These are phyloP conservation scores for Pyralis farinalis DNA, from an alignment of 2,888 invertebrate genomes.

Conservation along the genomic window DNA sequence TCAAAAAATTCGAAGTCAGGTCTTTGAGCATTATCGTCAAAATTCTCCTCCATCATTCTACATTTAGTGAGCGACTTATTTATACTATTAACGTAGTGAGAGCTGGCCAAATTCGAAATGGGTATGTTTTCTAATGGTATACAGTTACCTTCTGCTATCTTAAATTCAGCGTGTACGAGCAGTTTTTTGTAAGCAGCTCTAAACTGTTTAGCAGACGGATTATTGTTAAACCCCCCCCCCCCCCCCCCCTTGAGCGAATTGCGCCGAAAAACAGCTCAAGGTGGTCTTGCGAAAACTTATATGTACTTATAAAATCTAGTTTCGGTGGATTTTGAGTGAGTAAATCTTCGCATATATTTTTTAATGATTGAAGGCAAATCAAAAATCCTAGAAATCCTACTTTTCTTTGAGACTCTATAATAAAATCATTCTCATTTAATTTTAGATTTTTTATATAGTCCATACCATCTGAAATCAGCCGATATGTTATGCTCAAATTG, in stretches of 20 bases:
- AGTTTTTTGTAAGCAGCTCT: neutral
- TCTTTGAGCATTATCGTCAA: neutral
- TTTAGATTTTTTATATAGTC: too few species aligned
- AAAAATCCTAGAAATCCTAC: too few species aligned
- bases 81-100: conserved; percentile 5
- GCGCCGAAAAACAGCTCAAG: neutral
- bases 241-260: neutral
- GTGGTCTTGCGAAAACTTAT: neutral
- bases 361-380: too few species aligned
- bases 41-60: conserved; percentile 1
- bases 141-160: neutral
- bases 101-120: neutral
- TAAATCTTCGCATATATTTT: too few species aligned
- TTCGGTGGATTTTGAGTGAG: too few species aligned
- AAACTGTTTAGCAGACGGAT: neutral
- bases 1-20: neutral
- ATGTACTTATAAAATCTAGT: neutral
- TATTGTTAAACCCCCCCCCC: too few species aligned
- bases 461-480: too few species aligned
- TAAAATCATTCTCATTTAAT: too few species aligned
- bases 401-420: too few species aligned
- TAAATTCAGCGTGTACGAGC: neutral
- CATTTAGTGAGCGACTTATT: conserved; percentile 8
- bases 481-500: neutral
- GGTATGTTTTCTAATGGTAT: conserved; percentile 3